Percentiles rank a stretch among this genome's conserved stretches.
phyloP scores from a whole-genome alignment of 1,140 invertebrate genomes.

The Diachasmimorpha longicaudata region DNA sequence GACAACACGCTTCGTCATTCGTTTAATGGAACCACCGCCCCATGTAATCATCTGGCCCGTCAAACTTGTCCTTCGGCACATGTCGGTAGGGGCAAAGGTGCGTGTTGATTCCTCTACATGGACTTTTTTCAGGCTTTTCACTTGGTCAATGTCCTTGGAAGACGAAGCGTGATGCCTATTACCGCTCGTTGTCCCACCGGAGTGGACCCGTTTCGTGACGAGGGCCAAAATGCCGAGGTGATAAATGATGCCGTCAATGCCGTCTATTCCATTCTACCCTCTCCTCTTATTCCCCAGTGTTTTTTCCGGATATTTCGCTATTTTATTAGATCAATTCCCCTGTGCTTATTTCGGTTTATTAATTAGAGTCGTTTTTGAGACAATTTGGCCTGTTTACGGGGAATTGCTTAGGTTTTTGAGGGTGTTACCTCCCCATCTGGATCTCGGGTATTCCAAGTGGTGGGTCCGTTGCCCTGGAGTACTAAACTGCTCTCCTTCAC shows the following conservation, averaged over 20 bases:
- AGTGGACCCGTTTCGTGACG: slow-evolving; percentile 36
- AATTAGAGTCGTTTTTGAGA: background rate
- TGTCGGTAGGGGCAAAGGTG: background rate
- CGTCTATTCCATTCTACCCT: slow-evolving; percentile 12
- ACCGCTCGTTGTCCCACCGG: slow-evolving; percentile 32
- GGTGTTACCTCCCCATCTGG: too few relatives aligned
- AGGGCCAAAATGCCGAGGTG: slow-evolving; percentile 31
- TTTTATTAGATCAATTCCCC: slow-evolving; percentile 6
- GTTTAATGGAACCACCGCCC: slow-evolving; percentile 39
- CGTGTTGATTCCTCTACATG: background rate
- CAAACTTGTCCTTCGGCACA: background rate
- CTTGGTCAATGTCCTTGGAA: background rate
- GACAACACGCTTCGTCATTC: slow-evolving; percentile 37
- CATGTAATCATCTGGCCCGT: slow-evolving; percentile 25
- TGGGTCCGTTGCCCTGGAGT: too few relatives aligned
- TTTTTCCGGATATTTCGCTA: background rate
- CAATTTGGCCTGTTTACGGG: background rate
- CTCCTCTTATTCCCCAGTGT: background rate
- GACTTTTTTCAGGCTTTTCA: background rate
- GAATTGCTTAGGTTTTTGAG: background rate
- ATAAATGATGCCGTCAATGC: slow-evolving; percentile 44
- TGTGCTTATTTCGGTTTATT: background rate
- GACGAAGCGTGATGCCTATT: slow-evolving; percentile 38
- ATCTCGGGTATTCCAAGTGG: too few relatives aligned
- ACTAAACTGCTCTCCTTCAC: too few relatives aligned